These are phyloP conservation scores for Acanthopleura granulata DNA, from an alignment of 2,888 invertebrate species.

Conservation along the genomic window DNA sequence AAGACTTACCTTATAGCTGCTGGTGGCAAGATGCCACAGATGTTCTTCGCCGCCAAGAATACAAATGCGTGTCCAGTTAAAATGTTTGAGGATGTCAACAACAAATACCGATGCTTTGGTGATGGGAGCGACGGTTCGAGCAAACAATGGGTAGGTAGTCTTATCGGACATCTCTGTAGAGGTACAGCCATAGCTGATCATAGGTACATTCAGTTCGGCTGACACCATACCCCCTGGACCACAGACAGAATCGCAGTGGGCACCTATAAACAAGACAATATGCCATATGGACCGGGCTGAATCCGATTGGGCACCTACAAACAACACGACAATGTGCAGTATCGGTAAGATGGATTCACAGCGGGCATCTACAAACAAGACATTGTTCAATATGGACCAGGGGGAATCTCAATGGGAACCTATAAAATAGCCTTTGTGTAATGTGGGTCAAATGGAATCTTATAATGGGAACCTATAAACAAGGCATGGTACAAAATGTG, in stretches of 20 bases:
- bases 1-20: neutral
- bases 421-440: no score
- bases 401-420: no score
- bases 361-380: no score
- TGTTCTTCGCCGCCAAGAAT: neutral
- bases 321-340: no score
- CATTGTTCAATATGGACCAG: no score
- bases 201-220: neutral
- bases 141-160: neutral
- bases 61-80: neutral
- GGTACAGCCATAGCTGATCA: constrained; percentile 9
- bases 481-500: no score
- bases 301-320: no score
- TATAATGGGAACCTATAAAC: no score
- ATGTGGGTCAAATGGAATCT: no score
- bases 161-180: constrained; percentile 14
- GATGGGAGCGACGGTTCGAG: neutral
- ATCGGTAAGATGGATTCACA: no score
- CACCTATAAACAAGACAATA: neutral
- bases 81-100: neutral
- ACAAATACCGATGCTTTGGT: neutral
- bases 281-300: no score
- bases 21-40: constrained; percentile 11
- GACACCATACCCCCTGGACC: neutral
- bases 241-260: constrained; percentile 10